Conservation (phyloP, 2,888 invertebrate genomes). For the Drosophila monieri region DNA sequence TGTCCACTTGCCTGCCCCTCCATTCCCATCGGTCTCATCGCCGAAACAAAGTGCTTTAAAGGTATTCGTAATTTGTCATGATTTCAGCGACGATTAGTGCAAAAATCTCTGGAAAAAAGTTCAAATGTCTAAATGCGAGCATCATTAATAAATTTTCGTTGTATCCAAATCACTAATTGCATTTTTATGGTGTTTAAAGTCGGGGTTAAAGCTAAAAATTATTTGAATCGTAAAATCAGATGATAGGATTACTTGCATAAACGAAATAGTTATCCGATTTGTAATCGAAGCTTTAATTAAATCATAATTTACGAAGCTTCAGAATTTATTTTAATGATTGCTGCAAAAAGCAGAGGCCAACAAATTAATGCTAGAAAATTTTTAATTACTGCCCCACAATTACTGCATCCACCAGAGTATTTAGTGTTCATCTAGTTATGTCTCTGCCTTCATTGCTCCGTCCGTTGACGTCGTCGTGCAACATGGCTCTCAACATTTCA, state of each 20-base stretch:
- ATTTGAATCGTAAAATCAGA: background rate
- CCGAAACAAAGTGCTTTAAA: constrained; percentile 8
- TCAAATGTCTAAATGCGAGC: constrained; percentile 16
- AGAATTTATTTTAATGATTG: background rate
- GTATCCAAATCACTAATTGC: constrained; percentile 16
- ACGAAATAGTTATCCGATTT: no score
- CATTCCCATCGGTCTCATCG: constrained; percentile 13
- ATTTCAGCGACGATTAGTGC: constrained; percentile 24
- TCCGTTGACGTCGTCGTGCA: background rate
- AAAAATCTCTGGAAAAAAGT: constrained; percentile 11
- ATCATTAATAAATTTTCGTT: constrained; percentile 26
- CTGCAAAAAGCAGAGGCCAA: background rate
- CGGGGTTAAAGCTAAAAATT: background rate
- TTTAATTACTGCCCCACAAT: background rate
- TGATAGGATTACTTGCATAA: background rate
- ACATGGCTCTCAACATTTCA: constrained; percentile 25
- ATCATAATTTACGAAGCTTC: background rate
- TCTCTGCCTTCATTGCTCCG: constrained; percentile 11
- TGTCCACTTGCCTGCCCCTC: constrained; percentile 5
- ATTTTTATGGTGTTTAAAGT: constrained; percentile 18
- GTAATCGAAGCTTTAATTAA: background rate
- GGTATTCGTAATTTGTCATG: constrained; percentile 44
- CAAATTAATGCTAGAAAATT: background rate
- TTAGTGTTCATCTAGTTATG: constrained; percentile 11
- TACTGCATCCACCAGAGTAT: constrained; percentile 16